phyloP scores from a whole-genome alignment of 2,888 invertebrate genomes.

The Agrotis puta region DNA sequence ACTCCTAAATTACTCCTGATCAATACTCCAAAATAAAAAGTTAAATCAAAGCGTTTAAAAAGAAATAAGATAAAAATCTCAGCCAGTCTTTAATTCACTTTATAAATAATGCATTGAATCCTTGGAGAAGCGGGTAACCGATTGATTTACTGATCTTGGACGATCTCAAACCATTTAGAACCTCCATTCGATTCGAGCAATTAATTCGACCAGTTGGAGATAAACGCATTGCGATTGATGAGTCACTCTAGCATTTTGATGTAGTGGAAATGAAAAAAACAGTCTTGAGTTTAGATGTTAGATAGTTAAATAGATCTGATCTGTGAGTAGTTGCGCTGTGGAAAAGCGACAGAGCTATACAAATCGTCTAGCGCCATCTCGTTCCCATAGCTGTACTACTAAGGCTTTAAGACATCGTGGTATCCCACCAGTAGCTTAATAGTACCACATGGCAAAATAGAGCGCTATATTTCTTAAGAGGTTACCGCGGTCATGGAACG shows the following conservation, averaged over 20 bases:
- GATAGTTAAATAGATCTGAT: neutral
- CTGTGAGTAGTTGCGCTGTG: too few species aligned
- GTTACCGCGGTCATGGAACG: too few species aligned
- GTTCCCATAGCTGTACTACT: too few species aligned
- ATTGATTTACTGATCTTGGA: constrained; percentile 60
- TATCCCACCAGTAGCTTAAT: too few species aligned
- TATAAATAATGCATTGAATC: constrained; percentile 60
- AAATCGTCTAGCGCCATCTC: too few species aligned
- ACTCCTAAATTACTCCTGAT: neutral
- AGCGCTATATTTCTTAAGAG: too few species aligned
- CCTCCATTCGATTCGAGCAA: constrained; percentile 45
- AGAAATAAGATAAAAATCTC: constrained; percentile 37
- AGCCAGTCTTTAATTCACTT: constrained; percentile 35
- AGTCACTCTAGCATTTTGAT: constrained; percentile 12
- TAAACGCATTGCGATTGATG: constrained; percentile 22
- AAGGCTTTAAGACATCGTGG: too few species aligned
- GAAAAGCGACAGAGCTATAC: too few species aligned
- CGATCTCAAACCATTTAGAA: constrained; percentile 32
- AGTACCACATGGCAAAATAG: neutral
- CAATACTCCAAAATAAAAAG: neutral
- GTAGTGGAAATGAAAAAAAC: constrained; percentile 1
- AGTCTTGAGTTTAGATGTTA: constrained; percentile 7
- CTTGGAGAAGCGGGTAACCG: constrained; percentile 41
- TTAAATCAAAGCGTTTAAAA: constrained; percentile 24
- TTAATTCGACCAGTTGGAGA: constrained; percentile 52